Evolutionary conservation across 2,888 invertebrate genomes (phyloP).

Genomic region (Eupithecia pulchellata): DNA sequence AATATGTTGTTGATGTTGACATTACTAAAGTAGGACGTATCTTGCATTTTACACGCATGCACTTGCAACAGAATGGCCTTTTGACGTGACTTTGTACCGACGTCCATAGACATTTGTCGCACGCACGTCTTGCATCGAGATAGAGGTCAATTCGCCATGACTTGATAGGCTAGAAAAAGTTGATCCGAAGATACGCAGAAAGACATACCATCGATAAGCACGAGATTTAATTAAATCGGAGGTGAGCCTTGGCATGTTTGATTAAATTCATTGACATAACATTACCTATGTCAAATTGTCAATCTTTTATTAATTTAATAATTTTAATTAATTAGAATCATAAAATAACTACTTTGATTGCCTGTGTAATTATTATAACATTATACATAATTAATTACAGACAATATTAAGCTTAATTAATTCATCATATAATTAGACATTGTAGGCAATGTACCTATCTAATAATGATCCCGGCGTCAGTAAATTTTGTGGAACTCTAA

Average conservation of each 20-base stretch:
- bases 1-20: slow-evolving; percentile 57
- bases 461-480: too few species aligned
- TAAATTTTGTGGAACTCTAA: background rate
- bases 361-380: background rate
- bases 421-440: background rate
- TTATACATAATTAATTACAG: background rate
- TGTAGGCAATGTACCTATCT: background rate
- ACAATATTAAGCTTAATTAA: background rate
- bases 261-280: background rate
- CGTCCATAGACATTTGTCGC: slow-evolving; percentile 47
- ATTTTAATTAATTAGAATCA: background rate
- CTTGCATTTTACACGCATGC: slow-evolving; percentile 63
- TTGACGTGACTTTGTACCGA: slow-evolving; percentile 60
- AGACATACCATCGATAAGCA: slow-evolving; percentile 23
- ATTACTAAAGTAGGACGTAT: slow-evolving; percentile 65
- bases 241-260: slow-evolving; percentile 12
- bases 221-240: slow-evolving; percentile 22
- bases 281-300: background rate
- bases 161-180: slow-evolving; percentile 13
- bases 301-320: background rate
- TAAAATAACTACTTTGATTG: background rate
- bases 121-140: slow-evolving; percentile 9
- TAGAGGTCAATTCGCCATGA: slow-evolving; percentile 17
- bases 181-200: slow-evolving; percentile 11
- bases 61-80: slow-evolving; percentile 70